Percentiles rank a stretch among this genome's conserved stretches.
Conservation (phyloP, 2,797 vertebrate species). For the Cossypha polioptera region DNA sequence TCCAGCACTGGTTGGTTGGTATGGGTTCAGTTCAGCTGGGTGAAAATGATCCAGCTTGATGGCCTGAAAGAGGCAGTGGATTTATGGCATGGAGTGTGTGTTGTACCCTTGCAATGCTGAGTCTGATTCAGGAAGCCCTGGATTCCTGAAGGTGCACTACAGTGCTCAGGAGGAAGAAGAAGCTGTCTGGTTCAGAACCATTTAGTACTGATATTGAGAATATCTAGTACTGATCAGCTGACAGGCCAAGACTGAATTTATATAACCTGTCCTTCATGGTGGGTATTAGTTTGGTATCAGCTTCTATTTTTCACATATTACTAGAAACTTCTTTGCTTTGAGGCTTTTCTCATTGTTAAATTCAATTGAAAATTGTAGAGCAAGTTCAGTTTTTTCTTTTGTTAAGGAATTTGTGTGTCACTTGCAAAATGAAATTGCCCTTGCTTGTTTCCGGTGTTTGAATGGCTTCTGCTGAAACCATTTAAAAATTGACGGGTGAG, state of each 20-base stretch:
- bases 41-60: background rate
- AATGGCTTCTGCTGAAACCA: conserved; percentile 50
- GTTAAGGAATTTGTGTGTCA: background rate
- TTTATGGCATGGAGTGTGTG: accelerated
- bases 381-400: background rate
- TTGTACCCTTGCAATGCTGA: background rate
- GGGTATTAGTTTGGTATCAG: background rate
- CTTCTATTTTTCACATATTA: background rate
- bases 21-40: background rate
- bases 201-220: background rate
- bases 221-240: background rate
- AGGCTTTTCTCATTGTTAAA: background rate
- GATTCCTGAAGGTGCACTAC: accelerated
- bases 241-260: background rate
- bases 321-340: background rate
- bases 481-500: conserved; percentile 27
- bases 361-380: background rate
- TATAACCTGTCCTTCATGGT: background rate
- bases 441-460: conserved; percentile 5
- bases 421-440: background rate
- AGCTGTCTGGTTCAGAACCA: background rate
- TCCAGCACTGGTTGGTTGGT: background rate
- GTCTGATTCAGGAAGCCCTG: background rate
- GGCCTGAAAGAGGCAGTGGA: background rate
- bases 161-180: background rate